phyloP scores from a whole-genome alignment of 2,888 invertebrate genomes.

The Heliconius charithonia region DNA sequence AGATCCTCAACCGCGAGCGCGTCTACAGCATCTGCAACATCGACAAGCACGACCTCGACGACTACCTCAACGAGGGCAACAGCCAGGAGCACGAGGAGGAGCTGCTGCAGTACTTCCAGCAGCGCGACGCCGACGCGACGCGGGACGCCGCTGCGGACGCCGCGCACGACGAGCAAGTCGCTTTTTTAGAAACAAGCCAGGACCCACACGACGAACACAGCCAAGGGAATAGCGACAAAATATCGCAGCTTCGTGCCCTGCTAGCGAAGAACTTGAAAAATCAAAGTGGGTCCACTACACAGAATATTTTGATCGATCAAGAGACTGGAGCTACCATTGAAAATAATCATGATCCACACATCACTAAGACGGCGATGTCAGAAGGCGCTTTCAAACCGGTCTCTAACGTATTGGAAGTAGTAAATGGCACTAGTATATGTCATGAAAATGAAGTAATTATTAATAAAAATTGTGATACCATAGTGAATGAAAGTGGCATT shows the following conservation, averaged over 20 bases:
- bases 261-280: slow-evolving; percentile 86
- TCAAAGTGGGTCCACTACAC: slow-evolving; percentile 66
- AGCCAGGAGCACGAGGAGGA: slow-evolving; percentile 94
- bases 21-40: slow-evolving; percentile 90
- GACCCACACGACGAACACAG: slow-evolving; percentile 80
- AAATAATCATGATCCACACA: slow-evolving; percentile 58
- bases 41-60: slow-evolving; percentile 91
- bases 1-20: slow-evolving; percentile 86
- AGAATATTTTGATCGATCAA: slow-evolving; percentile 56
- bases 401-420: slow-evolving; percentile 52
- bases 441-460: slow-evolving; percentile 55
- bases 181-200: slow-evolving; percentile 75
- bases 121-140: slow-evolving; percentile 67
- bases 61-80: slow-evolving; percentile 89
- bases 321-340: slow-evolving; percentile 56
- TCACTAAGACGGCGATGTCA: slow-evolving; percentile 55
- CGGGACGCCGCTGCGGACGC: slow-evolving; percentile 49
- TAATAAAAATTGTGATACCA: slow-evolving; percentile 59
- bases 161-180: slow-evolving; percentile 35
- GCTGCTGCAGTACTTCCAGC: slow-evolving; percentile 91
- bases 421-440: slow-evolving; percentile 57
- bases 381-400: slow-evolving; percentile 73
- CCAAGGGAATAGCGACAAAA: slow-evolving; percentile 85
- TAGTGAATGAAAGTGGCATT: slow-evolving; percentile 64
- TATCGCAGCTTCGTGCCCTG: slow-evolving; percentile 89